Conservation (phyloP, 2,113 vertebrate genomes). For the Heptranchias perlo region DNA sequence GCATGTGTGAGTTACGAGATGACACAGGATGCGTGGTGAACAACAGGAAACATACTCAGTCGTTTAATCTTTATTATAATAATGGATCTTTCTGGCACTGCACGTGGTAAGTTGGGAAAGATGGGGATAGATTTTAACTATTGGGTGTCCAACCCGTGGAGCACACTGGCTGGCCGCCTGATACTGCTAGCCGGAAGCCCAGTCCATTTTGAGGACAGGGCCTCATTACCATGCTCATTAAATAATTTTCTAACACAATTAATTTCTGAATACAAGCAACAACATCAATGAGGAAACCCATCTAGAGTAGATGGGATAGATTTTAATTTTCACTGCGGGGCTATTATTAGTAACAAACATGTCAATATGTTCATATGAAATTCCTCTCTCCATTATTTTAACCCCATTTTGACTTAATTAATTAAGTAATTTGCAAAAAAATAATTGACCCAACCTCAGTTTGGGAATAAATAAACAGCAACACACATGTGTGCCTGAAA, state of each 20-base stretch:
- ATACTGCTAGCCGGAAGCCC: background rate
- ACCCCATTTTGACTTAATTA: background rate
- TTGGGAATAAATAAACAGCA: background rate
- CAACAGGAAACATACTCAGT: too few species aligned
- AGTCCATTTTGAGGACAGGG: background rate
- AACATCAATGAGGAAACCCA: background rate
- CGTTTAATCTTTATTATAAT: too few species aligned
- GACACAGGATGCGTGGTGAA: too few species aligned
- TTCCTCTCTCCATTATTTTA: background rate
- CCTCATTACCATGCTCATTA: background rate
- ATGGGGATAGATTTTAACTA: too few species aligned
- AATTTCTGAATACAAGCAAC: background rate
- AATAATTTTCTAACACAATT: background rate
- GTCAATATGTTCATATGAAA: background rate
- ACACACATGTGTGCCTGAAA: background rate
- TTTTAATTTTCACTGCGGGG: background rate
- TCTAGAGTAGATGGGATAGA: background rate
- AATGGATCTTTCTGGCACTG: too few species aligned
- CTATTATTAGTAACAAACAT: background rate
- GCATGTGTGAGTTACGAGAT: too few species aligned
- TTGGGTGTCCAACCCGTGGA: too few species aligned
- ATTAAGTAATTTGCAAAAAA: background rate
- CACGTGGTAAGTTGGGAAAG: too few species aligned
- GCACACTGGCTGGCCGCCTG: too few species aligned
- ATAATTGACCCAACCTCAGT: background rate